These are phyloP conservation scores for Tenualosa thibaudeaui DNA, from an alignment of 2,797 vertebrate genomes.

Conservation along the genomic window DNA sequence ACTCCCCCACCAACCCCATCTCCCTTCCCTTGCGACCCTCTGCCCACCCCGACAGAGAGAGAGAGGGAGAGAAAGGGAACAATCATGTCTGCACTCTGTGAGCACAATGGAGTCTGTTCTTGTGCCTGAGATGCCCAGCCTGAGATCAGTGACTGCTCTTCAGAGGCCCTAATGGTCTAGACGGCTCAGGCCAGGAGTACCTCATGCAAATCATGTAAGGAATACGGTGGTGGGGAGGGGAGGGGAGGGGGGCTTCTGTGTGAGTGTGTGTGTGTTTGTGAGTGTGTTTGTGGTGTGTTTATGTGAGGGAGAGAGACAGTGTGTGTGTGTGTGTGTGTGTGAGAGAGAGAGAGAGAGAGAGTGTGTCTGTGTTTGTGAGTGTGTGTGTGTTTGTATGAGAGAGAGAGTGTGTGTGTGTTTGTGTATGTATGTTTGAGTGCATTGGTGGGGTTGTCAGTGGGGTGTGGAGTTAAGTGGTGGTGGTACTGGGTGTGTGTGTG, in stretches of 20 bases:
- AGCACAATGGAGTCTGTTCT: slow-evolving; percentile 53
- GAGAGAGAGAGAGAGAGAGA: too few relatives aligned
- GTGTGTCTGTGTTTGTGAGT: too few relatives aligned
- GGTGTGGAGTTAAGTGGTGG: background rate
- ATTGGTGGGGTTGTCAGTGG: too few relatives aligned
- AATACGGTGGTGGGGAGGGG: slow-evolving; percentile 27
- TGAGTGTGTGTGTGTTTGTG: too few relatives aligned
- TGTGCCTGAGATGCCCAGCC: slow-evolving; percentile 28
- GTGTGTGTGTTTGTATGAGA: too few relatives aligned
- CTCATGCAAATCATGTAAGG: slow-evolving; percentile 45
- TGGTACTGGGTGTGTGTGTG: background rate
- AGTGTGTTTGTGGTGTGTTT: too few relatives aligned
- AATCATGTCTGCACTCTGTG: slow-evolving; percentile 23
- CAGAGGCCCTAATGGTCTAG: slow-evolving; percentile 53
- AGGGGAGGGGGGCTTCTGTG: background rate
- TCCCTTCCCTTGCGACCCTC: background rate
- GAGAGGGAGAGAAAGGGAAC: background rate
- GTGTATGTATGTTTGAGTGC: too few relatives aligned
- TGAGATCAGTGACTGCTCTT: slow-evolving; percentile 50
- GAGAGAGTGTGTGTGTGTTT: too few relatives aligned
- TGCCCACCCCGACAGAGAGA: background rate
- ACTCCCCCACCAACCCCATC: background rate
- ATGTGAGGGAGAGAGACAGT: too few relatives aligned
- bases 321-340: too few relatives aligned
- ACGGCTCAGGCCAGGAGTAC: slow-evolving; percentile 44